Conservation (phyloP, 2,797 vertebrate species). For the Neostethus bicornis region DNA sequence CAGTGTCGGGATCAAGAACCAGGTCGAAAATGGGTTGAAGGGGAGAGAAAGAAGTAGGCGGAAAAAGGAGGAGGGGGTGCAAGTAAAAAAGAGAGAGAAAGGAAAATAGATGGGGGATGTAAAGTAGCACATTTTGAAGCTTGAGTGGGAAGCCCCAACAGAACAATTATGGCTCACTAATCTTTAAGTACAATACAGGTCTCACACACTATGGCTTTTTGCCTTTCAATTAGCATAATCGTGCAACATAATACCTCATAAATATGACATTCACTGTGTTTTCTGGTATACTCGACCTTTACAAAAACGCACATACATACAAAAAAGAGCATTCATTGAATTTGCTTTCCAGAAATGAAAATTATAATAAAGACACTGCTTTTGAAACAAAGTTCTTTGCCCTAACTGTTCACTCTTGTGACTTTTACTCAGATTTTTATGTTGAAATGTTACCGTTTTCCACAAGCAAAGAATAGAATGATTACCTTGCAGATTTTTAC, state of each 20-base stretch:
- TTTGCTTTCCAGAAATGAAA: neutral
- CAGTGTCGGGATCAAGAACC: slow-evolving; percentile 80
- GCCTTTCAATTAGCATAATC: slow-evolving; percentile 60
- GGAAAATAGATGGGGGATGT: slow-evolving; percentile 42
- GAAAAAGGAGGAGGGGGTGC: neutral
- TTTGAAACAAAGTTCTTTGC: slow-evolving; percentile 10
- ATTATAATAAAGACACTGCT: neutral
- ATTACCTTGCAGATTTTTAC: slow-evolving; percentile 26
- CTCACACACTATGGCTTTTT: slow-evolving; percentile 52
- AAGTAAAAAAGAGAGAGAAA: slow-evolving; percentile 39
- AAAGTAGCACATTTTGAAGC: slow-evolving; percentile 53
- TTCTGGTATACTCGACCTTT: slow-evolving; percentile 31
- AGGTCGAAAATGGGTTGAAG: slow-evolving; percentile 63
- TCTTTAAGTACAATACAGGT: slow-evolving; percentile 63
- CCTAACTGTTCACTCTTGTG: slow-evolving; percentile 17
- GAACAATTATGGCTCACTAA: slow-evolving; percentile 64
- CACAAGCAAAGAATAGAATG: slow-evolving; percentile 1
- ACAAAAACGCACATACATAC: slow-evolving; percentile 4
- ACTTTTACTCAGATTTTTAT: slow-evolving; percentile 7
- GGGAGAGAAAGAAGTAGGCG: slow-evolving; percentile 4
- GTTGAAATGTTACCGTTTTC: slow-evolving; percentile 13
- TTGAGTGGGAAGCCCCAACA: slow-evolving; percentile 56
- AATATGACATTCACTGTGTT: slow-evolving; percentile 39
- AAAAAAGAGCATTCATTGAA: slow-evolving; percentile 1
- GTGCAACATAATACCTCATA: slow-evolving; percentile 30